Percentiles rank a stretch among this genome's conserved stretches.
Evolutionary conservation across 2,888 invertebrate species (phyloP).

Genomic region (Nyleta sp.): DNA sequence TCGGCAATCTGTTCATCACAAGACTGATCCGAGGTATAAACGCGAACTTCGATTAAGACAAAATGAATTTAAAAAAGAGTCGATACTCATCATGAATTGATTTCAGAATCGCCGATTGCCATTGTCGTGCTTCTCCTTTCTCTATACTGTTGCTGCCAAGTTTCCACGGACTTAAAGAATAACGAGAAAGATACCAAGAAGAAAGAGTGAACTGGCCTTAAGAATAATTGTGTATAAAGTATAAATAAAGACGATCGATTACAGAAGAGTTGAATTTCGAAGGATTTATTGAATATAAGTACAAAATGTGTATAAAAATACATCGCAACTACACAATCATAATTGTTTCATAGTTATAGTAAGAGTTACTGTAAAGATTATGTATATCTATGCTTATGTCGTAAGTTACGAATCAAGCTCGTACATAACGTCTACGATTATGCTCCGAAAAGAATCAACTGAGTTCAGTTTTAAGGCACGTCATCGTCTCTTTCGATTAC

Average conservation of each 20-base stretch:
- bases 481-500: slow-evolving; percentile 39
- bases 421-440: slow-evolving; percentile 39
- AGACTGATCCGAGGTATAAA: slow-evolving; percentile 84
- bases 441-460: slow-evolving; percentile 20
- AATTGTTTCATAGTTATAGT: slow-evolving; percentile 41
- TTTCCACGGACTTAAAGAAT: slow-evolving; percentile 83
- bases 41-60: neutral
- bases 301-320: slow-evolving; percentile 82
- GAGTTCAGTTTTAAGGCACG: slow-evolving; percentile 50
- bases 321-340: slow-evolving; percentile 66
- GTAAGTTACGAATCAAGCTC: slow-evolving; percentile 35
- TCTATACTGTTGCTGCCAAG: slow-evolving; percentile 85
- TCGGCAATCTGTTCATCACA: slow-evolving; percentile 88
- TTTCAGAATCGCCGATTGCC: slow-evolving; percentile 76
- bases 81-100: too few species aligned
- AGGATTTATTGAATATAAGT: slow-evolving; percentile 78
- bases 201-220: neutral
- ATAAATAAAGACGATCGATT: neutral
- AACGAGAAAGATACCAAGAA: slow-evolving; percentile 69
- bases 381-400: slow-evolving; percentile 44
- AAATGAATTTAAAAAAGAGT: neutral
- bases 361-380: slow-evolving; percentile 40
- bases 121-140: slow-evolving; percentile 80
- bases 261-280: slow-evolving; percentile 60
- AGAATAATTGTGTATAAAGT: neutral